Evolutionary conservation across 2,113 vertebrate species (phyloP).

Genomic region (Pituophis catenifer): DNA sequence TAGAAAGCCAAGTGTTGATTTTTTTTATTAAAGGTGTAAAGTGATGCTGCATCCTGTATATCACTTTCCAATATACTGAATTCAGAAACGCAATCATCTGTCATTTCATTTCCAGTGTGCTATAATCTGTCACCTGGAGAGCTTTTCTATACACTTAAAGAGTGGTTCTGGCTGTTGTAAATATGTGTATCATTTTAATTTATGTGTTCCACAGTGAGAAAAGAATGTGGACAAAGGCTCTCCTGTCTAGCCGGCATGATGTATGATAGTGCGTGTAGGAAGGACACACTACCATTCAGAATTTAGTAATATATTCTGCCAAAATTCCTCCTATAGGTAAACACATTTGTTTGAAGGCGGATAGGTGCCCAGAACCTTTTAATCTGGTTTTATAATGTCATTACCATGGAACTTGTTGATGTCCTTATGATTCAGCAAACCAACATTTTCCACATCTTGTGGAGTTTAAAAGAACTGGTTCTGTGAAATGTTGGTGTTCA

Average conservation of each 20-base stretch:
- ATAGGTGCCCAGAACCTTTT: not conserved
- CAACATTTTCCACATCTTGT: not conserved
- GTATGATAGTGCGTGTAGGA: not conserved
- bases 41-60: slow-evolving; percentile 41
- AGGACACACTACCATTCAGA: slow-evolving; percentile 5
- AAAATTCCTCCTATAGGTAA: not conserved
- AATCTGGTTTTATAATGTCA: not conserved
- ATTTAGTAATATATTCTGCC: not conserved
- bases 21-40: slow-evolving; percentile 49
- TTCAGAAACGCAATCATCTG: slow-evolving; percentile 55
- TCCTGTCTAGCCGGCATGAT: not conserved
- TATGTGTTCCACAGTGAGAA: not conserved
- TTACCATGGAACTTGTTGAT: not conserved
- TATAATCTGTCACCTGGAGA: slow-evolving; percentile 49
- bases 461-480: not conserved
- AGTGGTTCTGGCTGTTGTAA: slow-evolving; percentile 44
- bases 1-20: slow-evolving; percentile 35
- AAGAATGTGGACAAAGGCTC: not conserved
- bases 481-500: not conserved
- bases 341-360: not conserved
- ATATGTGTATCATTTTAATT: slow-evolving; percentile 12
- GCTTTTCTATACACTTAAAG: slow-evolving; percentile 36
- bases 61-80: slow-evolving; percentile 61
- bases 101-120: slow-evolving; percentile 58
- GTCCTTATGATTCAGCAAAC: not conserved